A percentile compares a stretch with the other conserved stretches of the same genome.
These are phyloP conservation scores for Podarcis cretensis DNA, from an alignment of 2,113 vertebrate species.

Conservation along the genomic window DNA sequence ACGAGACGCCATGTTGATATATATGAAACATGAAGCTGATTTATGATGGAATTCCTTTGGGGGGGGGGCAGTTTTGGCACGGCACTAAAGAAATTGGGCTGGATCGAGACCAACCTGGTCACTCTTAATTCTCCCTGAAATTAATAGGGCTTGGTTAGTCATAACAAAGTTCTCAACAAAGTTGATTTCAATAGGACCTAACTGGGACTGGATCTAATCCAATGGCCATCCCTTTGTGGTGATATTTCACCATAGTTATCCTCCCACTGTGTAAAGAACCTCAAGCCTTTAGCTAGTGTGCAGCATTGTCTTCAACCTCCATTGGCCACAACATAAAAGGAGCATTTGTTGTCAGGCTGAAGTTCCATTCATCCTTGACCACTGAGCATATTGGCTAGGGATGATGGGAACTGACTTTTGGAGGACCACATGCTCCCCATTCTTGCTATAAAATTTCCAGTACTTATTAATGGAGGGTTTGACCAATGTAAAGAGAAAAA, in stretches of 20 bases:
- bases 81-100: neutral
- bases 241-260: neutral
- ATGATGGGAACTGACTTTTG: no score
- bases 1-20: neutral
- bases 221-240: neutral
- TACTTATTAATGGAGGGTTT: neutral
- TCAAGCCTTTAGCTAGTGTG: no score
- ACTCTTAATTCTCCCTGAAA: neutral
- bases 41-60: no score
- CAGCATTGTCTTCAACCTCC: neutral
- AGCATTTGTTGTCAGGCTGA: neutral
- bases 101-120: neutral
- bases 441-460: neutral
- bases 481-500: neutral
- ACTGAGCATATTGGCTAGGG: no score
- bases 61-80: neutral
- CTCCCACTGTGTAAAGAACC: no score
- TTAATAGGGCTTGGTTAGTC: neutral
- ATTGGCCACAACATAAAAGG: neutral
- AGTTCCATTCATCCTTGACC: no score
- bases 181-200: neutral
- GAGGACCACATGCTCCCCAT: no score
- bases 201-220: neutral
- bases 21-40: neutral
- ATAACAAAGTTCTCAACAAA: neutral